phyloP scores from a whole-genome alignment of 2,113 vertebrate species.

The Naja naja region DNA sequence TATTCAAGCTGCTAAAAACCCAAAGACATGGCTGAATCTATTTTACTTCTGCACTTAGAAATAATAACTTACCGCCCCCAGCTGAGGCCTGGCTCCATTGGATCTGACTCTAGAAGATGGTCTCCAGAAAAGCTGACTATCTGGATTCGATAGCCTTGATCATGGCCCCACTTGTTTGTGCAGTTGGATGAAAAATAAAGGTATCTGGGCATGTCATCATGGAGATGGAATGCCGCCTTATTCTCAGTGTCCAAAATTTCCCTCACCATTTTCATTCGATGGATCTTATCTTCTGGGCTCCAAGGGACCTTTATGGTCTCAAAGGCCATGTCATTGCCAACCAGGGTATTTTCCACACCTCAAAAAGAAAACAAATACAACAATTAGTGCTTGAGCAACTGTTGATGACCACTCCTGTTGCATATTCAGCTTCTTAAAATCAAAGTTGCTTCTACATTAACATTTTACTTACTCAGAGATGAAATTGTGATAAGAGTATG shows the following conservation, averaged over 20 bases:
- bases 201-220: slow-evolving; percentile 77
- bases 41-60: not conserved
- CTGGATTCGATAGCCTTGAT: slow-evolving; percentile 86
- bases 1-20: not conserved
- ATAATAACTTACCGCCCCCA: slow-evolving; percentile 78
- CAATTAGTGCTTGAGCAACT: not conserved
- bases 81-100: slow-evolving; percentile 84
- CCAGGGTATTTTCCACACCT: slow-evolving; percentile 84
- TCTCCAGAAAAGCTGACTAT: slow-evolving; percentile 80
- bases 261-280: slow-evolving; percentile 81
- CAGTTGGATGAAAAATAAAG: slow-evolving; percentile 83
- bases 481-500: not conserved
- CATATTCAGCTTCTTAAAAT: not conserved
- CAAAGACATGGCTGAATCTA: not conserved
- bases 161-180: slow-evolving; percentile 86
- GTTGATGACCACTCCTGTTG: not conserved
- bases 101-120: slow-evolving; percentile 77
- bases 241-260: slow-evolving; percentile 79
- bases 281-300: slow-evolving; percentile 70
- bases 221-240: slow-evolving; percentile 77
- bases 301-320: slow-evolving; percentile 76
- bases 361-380: slow-evolving; percentile 14
- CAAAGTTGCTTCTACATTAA: not conserved
- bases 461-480: not conserved
- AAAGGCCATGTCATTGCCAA: slow-evolving; percentile 85